These are phyloP conservation scores for Hippoglossus hippoglossus DNA, from an alignment of 2,797 vertebrate species.

Conservation along the genomic window DNA sequence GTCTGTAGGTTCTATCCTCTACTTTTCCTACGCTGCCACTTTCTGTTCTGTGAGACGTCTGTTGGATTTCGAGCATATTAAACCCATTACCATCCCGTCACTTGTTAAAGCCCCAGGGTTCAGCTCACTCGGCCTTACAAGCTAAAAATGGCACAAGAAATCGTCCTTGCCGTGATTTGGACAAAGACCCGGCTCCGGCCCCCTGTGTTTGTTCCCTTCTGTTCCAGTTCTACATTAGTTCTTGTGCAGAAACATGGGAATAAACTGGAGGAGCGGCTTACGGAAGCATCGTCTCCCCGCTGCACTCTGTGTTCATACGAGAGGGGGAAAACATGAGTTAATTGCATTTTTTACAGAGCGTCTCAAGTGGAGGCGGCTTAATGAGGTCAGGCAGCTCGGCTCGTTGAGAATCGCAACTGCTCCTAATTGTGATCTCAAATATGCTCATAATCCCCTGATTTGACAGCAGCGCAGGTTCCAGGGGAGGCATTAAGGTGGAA, in stretches of 20 bases:
- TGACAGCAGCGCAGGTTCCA: conserved; percentile 75
- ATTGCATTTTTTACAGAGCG: conserved; percentile 70
- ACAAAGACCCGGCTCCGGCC: too few relatives aligned
- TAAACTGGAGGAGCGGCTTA: conserved; percentile 54
- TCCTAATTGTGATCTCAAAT: conserved; percentile 84
- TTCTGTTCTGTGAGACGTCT: too few relatives aligned
- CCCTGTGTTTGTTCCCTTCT: conserved; percentile 24
- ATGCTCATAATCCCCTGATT: conserved; percentile 81
- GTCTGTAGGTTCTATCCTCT: too few relatives aligned
- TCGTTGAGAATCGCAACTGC: conserved; percentile 68
- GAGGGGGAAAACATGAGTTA: conserved; percentile 58
- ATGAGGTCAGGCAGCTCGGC: conserved; percentile 81
- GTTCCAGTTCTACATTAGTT: conserved; percentile 32
- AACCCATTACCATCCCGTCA: conserved; percentile 9
- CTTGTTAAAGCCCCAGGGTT: conserved; percentile 14
- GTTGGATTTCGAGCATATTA: neutral
- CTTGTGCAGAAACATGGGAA: conserved; percentile 48
- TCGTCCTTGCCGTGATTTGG: neutral
- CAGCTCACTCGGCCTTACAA: neutral
- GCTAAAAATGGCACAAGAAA: conserved; percentile 10
- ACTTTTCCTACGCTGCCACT: too few relatives aligned
- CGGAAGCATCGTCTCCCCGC: conserved; percentile 49
- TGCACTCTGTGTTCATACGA: conserved; percentile 52
- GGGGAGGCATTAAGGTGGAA: conserved; percentile 66
- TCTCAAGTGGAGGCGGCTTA: conserved; percentile 81